A percentile compares a stretch with the other conserved stretches of the same genome.
phyloP scores from a whole-genome alignment of 1,140 invertebrate species.

The Sipha flava region DNA sequence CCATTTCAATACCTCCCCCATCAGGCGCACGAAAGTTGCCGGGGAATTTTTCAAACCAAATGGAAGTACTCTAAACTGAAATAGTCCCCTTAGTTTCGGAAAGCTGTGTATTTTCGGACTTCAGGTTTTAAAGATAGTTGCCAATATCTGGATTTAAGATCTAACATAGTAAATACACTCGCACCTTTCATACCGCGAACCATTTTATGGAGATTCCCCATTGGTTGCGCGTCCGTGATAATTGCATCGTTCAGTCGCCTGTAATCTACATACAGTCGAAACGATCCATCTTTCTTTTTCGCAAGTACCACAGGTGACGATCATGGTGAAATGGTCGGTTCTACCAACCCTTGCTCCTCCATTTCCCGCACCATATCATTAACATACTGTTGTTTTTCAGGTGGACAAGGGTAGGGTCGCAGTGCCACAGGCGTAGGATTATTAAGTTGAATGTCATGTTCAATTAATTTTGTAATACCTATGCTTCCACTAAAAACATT shows the following conservation, averaged over 20 bases:
- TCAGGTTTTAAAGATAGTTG: conserved; percentile 34
- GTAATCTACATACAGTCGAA: conserved; percentile 46
- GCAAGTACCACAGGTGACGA: conserved; percentile 41
- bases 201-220: conserved; percentile 47
- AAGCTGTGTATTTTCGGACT: conserved; percentile 45
- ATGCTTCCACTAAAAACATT: neutral
- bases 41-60: conserved; percentile 46
- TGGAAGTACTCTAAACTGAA: conserved; percentile 45
- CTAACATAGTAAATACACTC: neutral
- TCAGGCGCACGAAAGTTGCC: conserved; percentile 45
- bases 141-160: neutral
- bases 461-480: neutral
- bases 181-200: conserved; percentile 38
- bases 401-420: neutral
- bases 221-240: conserved; percentile 40
- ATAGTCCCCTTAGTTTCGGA: conserved; percentile 41
- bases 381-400: neutral
- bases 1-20: conserved; percentile 38
- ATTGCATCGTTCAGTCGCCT: conserved; percentile 33
- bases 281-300: conserved; percentile 45
- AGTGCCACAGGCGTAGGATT: neutral
- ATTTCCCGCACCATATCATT: neutral
- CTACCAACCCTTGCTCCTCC: neutral
- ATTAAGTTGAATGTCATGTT: neutral
- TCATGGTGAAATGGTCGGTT: conserved; percentile 16